These are phyloP conservation scores for Brachionus koreanus DNA, from an alignment of 1,140 invertebrate species.

Conservation along the genomic window DNA sequence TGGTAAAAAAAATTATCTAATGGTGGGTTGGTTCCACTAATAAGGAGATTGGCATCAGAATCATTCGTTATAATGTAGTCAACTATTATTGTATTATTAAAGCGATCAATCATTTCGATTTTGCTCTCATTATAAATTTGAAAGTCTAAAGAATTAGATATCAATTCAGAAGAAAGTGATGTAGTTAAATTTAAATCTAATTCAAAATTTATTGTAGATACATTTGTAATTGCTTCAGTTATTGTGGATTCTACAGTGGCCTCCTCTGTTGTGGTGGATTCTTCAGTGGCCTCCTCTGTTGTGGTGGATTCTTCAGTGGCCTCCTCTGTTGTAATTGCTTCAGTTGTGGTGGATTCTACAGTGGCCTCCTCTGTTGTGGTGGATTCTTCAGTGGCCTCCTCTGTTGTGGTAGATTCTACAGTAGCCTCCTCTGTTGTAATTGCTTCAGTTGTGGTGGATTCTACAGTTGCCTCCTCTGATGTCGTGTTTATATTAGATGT, in stretches of 20 bases:
- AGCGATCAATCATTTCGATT: slow-evolving; percentile 21
- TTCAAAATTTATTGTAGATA: neutral
- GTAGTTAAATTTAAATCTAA: neutral
- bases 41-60: neutral
- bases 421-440: neutral
- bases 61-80: neutral
- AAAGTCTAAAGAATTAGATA: neutral
- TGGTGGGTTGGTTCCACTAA: neutral
- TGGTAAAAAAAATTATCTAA: neutral
- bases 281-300: neutral
- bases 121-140: neutral
- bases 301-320: neutral
- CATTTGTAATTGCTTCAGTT: neutral
- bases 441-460: neutral
- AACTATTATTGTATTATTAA: neutral
- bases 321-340: neutral
- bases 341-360: neutral
- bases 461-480: neutral
- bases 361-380: neutral
- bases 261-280: neutral
- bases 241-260: neutral
- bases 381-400: neutral
- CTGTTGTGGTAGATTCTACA: neutral
- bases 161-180: too few species aligned
- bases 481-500: neutral